These are phyloP conservation scores for Drosophila anceps DNA, from an alignment of 2,888 invertebrate species.

Conservation along the genomic window DNA sequence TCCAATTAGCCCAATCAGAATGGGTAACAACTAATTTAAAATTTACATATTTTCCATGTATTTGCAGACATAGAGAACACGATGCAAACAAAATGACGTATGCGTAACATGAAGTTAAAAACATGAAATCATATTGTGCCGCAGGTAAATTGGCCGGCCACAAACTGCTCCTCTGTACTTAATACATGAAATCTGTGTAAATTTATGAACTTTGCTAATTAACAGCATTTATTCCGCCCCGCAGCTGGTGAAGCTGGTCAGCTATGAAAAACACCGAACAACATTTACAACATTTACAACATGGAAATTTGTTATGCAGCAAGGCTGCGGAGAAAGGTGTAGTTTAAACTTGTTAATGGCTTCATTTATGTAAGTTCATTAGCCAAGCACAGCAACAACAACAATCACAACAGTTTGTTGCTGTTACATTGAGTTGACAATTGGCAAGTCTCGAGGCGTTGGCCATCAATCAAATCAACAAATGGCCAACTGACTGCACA, in stretches of 20 bases:
- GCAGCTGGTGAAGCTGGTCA: constrained; percentile 17
- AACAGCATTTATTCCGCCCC: constrained; percentile 36
- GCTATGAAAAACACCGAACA: constrained; percentile 19
- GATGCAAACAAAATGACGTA: constrained; percentile 9
- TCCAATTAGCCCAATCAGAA: constrained; percentile 2
- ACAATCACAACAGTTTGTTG: not conserved
- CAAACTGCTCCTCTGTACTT: constrained; percentile 20
- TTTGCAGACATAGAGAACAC: constrained; percentile 10
- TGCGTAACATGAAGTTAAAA: constrained; percentile 14
- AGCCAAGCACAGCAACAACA: constrained; percentile 21
- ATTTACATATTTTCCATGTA: not conserved
- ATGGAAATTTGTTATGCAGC: constrained; percentile 35
- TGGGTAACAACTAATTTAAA: not conserved
- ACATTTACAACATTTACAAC: constrained; percentile 47
- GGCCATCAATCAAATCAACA: constrained; percentile 77
- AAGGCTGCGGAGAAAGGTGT: constrained; percentile 1
- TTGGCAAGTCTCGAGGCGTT: constrained; percentile 53
- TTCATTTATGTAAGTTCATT: constrained; percentile 69
- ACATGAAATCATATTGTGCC: constrained; percentile 13
- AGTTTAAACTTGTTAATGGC: constrained; percentile 65
- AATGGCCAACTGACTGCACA: constrained; percentile 62
- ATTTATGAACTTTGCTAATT: constrained; percentile 71
- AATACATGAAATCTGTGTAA: constrained; percentile 43
- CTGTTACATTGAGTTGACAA: constrained; percentile 25
- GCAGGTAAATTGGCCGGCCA: constrained; percentile 27